Percentiles rank a stretch among this genome's conserved stretches.
These are phyloP conservation scores for Opisthocomus hoazin DNA, from an alignment of 2,113 vertebrate genomes.

Conservation along the genomic window DNA sequence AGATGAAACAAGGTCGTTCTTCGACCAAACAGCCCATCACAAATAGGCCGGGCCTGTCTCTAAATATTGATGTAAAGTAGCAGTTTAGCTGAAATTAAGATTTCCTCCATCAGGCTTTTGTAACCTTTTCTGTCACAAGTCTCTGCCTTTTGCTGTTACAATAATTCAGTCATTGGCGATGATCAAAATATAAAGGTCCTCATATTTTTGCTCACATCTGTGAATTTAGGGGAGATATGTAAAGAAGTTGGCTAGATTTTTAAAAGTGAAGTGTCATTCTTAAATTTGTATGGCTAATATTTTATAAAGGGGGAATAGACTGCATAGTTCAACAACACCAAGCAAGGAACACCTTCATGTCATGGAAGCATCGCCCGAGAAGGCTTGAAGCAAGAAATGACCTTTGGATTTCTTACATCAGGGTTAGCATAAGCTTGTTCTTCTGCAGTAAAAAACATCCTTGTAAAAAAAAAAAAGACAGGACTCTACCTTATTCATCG, in stretches of 20 bases:
- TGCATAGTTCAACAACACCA: background rate
- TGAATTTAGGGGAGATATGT: background rate
- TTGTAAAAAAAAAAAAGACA: background rate
- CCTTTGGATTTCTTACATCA: background rate
- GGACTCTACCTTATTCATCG: background rate
- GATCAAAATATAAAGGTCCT: background rate
- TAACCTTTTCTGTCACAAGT: background rate
- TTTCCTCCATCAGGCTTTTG: background rate
- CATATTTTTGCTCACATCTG: background rate
- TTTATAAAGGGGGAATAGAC: background rate
- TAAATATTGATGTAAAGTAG: background rate
- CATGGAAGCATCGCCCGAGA: accelerated
- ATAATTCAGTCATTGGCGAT: background rate
- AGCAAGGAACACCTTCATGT: background rate
- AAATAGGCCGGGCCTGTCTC: background rate
- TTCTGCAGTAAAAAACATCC: background rate
- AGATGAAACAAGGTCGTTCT: background rate
- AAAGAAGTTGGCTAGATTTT: background rate
- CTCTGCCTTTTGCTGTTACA: background rate
- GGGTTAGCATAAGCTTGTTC: background rate
- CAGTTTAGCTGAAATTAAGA: background rate
- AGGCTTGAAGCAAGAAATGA: background rate
- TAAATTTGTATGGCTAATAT: background rate
- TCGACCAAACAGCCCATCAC: background rate
- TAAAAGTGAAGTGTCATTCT: background rate